phyloP scores from a whole-genome alignment of 2,113 vertebrate genomes.

The Saimiri boliviensis region DNA sequence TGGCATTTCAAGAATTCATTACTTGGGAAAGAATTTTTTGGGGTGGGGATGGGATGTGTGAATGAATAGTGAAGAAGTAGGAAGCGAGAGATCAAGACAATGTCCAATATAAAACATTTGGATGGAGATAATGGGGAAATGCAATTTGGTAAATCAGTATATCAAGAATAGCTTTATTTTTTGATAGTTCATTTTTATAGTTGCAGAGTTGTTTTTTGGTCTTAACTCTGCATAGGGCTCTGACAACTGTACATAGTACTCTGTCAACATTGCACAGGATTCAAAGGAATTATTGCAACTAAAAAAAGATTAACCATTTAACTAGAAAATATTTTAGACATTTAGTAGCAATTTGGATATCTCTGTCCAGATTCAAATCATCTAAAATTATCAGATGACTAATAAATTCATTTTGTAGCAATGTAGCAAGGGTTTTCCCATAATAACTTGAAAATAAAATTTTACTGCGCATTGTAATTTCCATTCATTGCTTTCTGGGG shows the following conservation, averaged over 20 bases:
- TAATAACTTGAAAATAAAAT: slow-evolving; percentile 68
- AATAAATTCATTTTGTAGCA: slow-evolving; percentile 47
- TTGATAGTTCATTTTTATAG: slow-evolving; percentile 8
- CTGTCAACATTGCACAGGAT: neutral
- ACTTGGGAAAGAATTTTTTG: slow-evolving; percentile 54
- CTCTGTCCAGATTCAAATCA: slow-evolving; percentile 25
- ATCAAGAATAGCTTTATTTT: neutral
- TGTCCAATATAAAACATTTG: slow-evolving; percentile 41
- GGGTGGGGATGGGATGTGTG: neutral
- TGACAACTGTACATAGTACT: neutral
- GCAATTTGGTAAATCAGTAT: neutral
- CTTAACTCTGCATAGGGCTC: neutral
- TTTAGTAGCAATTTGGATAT: slow-evolving; percentile 21
- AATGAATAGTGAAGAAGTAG: slow-evolving; percentile 26
- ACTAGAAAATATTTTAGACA: slow-evolving; percentile 38
- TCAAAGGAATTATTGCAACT: neutral
- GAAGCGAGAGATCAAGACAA: neutral
- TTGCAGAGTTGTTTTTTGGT: neutral
- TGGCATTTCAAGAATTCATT: slow-evolving; percentile 72
- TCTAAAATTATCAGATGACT: slow-evolving; percentile 49
- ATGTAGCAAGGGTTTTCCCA: neutral
- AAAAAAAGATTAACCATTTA: slow-evolving; percentile 15
- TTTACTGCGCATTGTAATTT: slow-evolving; percentile 63
- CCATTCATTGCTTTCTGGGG: slow-evolving; percentile 58
- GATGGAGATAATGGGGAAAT: neutral